Percentiles rank a stretch among this genome's conserved stretches.
Conservation (phyloP, 2,797 vertebrate species). For the Enteromius argenteus region DNA sequence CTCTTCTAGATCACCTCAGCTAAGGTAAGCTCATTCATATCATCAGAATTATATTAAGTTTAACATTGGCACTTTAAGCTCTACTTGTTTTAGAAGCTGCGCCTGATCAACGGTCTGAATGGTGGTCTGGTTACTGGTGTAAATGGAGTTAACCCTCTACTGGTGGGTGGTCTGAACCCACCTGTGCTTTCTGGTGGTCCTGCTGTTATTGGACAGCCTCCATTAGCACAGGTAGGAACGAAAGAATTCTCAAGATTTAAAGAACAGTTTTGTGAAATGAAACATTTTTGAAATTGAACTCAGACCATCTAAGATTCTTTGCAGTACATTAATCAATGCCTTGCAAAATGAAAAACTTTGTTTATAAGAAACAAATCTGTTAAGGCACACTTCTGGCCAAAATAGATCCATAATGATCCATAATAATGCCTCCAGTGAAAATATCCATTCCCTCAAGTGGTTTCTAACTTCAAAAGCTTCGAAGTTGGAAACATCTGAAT, state of each 20-base stretch:
- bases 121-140: constrained; percentile 46
- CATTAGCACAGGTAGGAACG: constrained; percentile 42
- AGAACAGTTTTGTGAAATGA: background rate
- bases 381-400: background rate
- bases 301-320: background rate
- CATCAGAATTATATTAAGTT: background rate
- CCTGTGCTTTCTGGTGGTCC: constrained; percentile 42
- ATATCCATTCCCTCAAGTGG: background rate
- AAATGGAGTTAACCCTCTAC: constrained; percentile 54
- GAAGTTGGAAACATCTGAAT: no score
- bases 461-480: background rate
- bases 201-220: constrained; percentile 50
- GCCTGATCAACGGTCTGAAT: constrained; percentile 53
- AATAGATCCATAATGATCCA: background rate
- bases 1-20: constrained; percentile 44
- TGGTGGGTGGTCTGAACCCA: constrained; percentile 54
- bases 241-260: background rate
- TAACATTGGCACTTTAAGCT: background rate
- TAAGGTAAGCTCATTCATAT: constrained; percentile 50
- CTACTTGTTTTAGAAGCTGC: constrained; percentile 44
- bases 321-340: no score
- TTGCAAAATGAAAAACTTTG: no score
- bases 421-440: background rate
- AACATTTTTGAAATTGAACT: background rate
- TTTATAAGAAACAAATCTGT: background rate